Evolutionary conservation across 1,140 invertebrate genomes (phyloP), one percentile per base, ranked within the genome.

Genomic region (Cecropterus lyciades): DNA sequence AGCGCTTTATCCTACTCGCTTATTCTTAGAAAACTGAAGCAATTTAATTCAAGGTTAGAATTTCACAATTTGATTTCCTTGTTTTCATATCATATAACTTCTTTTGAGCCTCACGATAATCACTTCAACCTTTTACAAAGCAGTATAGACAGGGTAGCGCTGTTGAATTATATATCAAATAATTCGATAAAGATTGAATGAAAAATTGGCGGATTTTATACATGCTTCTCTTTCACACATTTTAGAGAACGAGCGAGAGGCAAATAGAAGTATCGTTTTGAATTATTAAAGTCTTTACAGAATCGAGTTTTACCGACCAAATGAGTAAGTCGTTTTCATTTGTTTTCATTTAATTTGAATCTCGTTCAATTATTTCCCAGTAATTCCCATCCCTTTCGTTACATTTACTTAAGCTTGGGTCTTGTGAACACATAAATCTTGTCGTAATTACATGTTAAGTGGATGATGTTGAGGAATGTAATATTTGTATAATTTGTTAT

Each of bases 1-100:
- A 33, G 43, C 37, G 53, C 37, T 43, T 56, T 56, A 56, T 33
- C 40, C 53, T 16, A 43, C 37, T 14, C 53, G 24, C 43, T 43
- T 56, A 37, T 16, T 43, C 37, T 55, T 42, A 11, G 40, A 56
- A 56, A 56, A 43, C n/a, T 11, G 37, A n/a, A 42, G 37, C n/a
- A 56, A 43, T 43, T 56, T 56, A 56, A 56, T 56, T 56, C 17
- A 40, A 9, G 20, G 51, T 53, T 33, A 53, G 51, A 53, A 53
- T 51, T 51, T 51, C 48, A 51, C 48, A 51, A 14, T 53, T 53
- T 53, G 14, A 27, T 15, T 37, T 53, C 20, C 27, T 52, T 11
- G 24, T 52, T 52, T 53, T 37, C 13, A 10, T 37, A 27, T 53
- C 30, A 14, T 53, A 33, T 4, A 4, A 6, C 10, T 16, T 14